Conservation (phyloP, 2,113 vertebrate species). For the Istiophorus platypterus region DNA sequence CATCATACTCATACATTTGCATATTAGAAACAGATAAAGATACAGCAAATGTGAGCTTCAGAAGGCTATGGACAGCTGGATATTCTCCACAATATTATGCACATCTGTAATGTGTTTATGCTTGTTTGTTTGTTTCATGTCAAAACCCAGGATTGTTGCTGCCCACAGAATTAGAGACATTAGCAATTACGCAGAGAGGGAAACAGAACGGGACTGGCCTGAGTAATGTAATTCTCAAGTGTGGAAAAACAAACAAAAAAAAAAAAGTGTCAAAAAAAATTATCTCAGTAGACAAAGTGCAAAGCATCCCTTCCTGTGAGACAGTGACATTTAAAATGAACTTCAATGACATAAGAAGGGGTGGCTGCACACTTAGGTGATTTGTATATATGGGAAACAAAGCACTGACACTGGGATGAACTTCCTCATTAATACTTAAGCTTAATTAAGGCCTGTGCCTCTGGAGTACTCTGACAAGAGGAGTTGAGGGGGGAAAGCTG, state of each 20-base stretch:
- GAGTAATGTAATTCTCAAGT: conserved; percentile 46
- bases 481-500: conserved; percentile 34
- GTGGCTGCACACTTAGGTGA: conserved; percentile 52
- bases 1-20: background rate
- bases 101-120: background rate
- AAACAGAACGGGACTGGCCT: conserved; percentile 21
- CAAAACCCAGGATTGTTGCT: conserved; percentile 4
- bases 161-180: conserved; percentile 32
- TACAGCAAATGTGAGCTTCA: background rate
- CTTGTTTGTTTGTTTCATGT: conserved; percentile 1
- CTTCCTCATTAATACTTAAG: conserved; percentile 80
- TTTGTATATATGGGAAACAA: conserved; percentile 80
- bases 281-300: conserved; percentile 13
- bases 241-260: conserved; percentile 12
- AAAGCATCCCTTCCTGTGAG: conserved; percentile 19
- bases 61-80: background rate
- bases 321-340: conserved; percentile 48
- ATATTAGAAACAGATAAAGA: background rate
- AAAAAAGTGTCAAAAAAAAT: conserved; percentile 27
- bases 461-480: conserved; percentile 53
- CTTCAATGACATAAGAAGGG: conserved; percentile 44
- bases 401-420: conserved; percentile 69
- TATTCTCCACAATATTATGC: background rate
- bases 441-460: conserved; percentile 78
- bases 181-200: conserved; percentile 49